phyloP scores from a whole-genome alignment of 2,888 invertebrate species.

The Melieria picta region DNA sequence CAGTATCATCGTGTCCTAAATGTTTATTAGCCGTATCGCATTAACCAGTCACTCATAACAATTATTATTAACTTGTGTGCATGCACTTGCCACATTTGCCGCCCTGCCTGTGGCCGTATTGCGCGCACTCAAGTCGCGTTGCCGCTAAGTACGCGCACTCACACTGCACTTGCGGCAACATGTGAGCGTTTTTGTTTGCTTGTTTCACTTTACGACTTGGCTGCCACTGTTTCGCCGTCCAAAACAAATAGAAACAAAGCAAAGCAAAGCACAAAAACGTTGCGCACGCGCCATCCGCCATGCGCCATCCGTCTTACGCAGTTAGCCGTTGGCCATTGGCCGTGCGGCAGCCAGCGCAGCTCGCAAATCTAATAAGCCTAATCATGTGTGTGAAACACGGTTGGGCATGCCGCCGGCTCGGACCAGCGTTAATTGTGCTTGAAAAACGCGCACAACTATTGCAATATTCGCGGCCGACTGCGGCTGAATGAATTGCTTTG shows the following conservation, averaged over 20 bases:
- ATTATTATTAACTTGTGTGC: conserved; percentile 2
- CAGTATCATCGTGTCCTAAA: conserved; percentile 56
- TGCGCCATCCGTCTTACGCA: no score
- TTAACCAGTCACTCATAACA: conserved; percentile 38
- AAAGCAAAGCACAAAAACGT: no score
- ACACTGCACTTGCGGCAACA: background rate
- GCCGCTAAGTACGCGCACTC: no score
- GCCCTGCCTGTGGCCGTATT: no score
- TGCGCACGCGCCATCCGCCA: no score
- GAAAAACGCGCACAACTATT: background rate
- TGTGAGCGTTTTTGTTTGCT: background rate
- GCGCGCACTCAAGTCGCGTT: background rate
- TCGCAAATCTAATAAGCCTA: background rate
- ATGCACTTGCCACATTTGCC: no score
- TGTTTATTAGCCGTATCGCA: conserved; percentile 50
- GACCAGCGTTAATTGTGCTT: no score
- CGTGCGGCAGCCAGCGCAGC: background rate
- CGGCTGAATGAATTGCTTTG: conserved; percentile 27
- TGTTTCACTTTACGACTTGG: background rate
- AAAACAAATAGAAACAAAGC: no score
- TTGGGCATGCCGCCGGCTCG: no score
- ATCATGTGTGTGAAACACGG: no score
- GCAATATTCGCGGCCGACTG: background rate
- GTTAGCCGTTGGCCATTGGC: background rate
- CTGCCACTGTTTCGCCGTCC: no score